phyloP scores from a whole-genome alignment of 2,888 invertebrate species.

The Heliconius charithonia region DNA sequence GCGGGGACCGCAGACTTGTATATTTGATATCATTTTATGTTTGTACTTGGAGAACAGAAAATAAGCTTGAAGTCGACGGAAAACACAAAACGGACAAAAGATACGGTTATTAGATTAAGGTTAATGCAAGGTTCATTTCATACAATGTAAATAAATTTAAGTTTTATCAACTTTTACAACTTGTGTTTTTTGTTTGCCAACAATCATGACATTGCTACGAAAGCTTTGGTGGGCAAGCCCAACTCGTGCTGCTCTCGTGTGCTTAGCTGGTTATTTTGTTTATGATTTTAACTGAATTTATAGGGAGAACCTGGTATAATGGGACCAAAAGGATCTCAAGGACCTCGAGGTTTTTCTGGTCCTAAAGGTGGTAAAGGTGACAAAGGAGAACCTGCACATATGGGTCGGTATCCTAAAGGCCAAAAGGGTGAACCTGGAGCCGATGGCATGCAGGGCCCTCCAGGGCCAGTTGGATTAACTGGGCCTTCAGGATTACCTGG shows the following conservation, averaged over 20 bases:
- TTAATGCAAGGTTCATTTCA: too few species aligned
- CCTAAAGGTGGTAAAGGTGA: slow-evolving; percentile 87
- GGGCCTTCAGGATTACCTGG: slow-evolving; percentile 86
- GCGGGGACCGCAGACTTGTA: neutral
- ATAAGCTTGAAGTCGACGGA: neutral
- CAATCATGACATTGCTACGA: neutral
- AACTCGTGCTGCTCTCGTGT: too few species aligned
- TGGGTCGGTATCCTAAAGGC: slow-evolving; percentile 88
- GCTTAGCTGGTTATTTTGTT: neutral
- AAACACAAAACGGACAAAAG: too few species aligned
- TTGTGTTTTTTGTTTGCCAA: neutral
- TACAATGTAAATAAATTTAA: neutral
- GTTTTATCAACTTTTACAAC: neutral
- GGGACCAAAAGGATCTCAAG: slow-evolving; percentile 88
- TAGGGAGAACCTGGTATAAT: slow-evolving; percentile 89
- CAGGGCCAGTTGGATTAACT: slow-evolving; percentile 85
- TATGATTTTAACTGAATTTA: slow-evolving; percentile 15
- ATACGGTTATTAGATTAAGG: too few species aligned
- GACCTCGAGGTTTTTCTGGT: slow-evolving; percentile 90
- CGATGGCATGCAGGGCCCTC: slow-evolving; percentile 87
- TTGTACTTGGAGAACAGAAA: neutral
- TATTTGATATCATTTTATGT: too few species aligned
- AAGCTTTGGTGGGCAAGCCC: neutral
- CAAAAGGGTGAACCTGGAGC: slow-evolving; percentile 93
- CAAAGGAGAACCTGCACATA: slow-evolving; percentile 91